These are phyloP conservation scores for Empis stercorea DNA, from an alignment of 2,888 invertebrate genomes.

Conservation along the genomic window DNA sequence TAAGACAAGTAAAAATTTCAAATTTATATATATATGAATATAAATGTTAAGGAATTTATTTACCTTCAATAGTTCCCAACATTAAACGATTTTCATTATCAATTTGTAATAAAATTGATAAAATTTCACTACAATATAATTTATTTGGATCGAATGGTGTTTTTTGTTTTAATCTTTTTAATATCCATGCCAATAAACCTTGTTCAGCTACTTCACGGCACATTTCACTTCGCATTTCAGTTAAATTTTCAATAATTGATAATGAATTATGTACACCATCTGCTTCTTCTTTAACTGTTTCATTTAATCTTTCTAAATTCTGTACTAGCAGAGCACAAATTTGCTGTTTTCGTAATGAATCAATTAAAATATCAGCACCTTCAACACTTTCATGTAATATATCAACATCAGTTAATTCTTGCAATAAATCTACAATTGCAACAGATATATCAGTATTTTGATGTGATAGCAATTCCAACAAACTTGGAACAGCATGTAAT, in stretches of 20 bases:
- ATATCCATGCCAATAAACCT: constrained; percentile 81
- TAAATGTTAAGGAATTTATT: too few species aligned
- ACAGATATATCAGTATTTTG: constrained; percentile 69
- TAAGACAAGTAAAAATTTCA: too few species aligned
- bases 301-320: constrained; percentile 87
- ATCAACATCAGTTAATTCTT: constrained; percentile 93
- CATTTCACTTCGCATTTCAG: constrained; percentile 77
- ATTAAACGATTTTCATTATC: constrained; percentile 67
- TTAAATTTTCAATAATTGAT: constrained; percentile 87
- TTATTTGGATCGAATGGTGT: constrained; percentile 90
- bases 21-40: too few species aligned
- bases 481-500: constrained; percentile 72
- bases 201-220: constrained; percentile 78
- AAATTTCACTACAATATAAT: constrained; percentile 87
- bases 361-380: constrained; percentile 76
- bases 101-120: constrained; percentile 88
- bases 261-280: constrained; percentile 91
- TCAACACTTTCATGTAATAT: constrained; percentile 89
- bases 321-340: constrained; percentile 81
- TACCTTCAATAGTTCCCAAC: constrained; percentile 82
- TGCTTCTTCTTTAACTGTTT: constrained; percentile 81
- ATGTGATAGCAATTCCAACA: constrained; percentile 87
- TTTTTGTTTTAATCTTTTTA: constrained; percentile 78
- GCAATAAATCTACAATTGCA: constrained; percentile 43
- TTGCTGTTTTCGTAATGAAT: constrained; percentile 79